A percentile compares a stretch with the other conserved stretches of the same genome.
Evolutionary conservation across 2,113 vertebrate species (phyloP).

Genomic region (Embiotoca jacksoni): DNA sequence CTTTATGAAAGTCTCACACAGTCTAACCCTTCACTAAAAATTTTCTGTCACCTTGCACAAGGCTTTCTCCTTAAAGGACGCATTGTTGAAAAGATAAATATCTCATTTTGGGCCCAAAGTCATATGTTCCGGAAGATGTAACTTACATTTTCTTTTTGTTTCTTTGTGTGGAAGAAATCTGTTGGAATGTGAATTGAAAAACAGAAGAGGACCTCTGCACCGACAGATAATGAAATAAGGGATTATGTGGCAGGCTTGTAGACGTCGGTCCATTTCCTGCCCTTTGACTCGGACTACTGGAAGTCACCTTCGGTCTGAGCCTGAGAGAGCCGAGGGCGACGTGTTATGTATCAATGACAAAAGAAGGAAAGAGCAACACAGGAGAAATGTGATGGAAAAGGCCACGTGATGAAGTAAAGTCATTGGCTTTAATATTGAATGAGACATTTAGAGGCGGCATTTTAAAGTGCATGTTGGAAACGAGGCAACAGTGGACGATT

Average conservation of each 20-base stretch:
- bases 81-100: too few species aligned
- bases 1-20: neutral
- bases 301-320: conserved; percentile 2
- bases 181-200: neutral
- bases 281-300: conserved; percentile 33
- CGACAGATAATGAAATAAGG: conserved; percentile 13
- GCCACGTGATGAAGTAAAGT: neutral
- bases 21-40: neutral
- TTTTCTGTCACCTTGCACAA: neutral
- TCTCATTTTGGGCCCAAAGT: neutral
- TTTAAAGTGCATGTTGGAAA: neutral
- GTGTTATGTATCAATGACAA: neutral
- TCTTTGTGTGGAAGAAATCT: neutral
- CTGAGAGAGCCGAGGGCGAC: conserved; percentile 3
- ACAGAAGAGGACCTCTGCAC: conserved; percentile 19
- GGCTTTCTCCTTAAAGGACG: neutral
- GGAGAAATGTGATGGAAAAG: neutral
- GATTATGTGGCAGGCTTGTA: conserved; percentile 24
- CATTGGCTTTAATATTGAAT: neutral
- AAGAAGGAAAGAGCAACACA: neutral
- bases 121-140: neutral
- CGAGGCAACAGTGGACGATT: too few species aligned
- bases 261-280: neutral
- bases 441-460: neutral
- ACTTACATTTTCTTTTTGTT: neutral